Evolutionary conservation across 2,888 invertebrate genomes (phyloP).

Genomic region (Melikaiella ostensackeni): DNA sequence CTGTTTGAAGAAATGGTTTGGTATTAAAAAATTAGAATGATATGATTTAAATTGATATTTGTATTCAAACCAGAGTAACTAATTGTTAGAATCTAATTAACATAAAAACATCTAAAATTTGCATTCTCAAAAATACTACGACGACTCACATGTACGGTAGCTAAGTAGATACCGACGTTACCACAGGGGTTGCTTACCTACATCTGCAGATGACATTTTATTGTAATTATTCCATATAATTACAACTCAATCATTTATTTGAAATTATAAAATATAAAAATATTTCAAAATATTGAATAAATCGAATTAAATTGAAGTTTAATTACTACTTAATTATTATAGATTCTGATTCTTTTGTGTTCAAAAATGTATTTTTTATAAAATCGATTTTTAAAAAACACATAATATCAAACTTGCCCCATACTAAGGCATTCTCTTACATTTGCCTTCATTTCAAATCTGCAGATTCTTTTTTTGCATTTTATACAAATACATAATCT

Average conservation of each 20-base stretch:
- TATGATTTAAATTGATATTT: neutral
- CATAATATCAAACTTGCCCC: too few relatives aligned
- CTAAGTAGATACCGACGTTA: conserved; percentile 68
- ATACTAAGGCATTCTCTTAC: neutral
- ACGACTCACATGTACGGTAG: conserved; percentile 68
- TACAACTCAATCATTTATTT: neutral
- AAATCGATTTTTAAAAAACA: too few relatives aligned
- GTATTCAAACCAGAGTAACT: neutral
- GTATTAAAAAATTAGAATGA: neutral
- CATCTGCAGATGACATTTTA: conserved; percentile 65
- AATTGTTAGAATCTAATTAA: conserved; percentile 4
- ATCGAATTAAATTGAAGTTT: too few relatives aligned
- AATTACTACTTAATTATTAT: neutral
- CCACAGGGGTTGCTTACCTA: conserved; percentile 70
- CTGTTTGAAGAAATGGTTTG: neutral
- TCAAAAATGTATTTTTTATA: too few relatives aligned
- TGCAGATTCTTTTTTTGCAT: too few relatives aligned
- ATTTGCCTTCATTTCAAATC: neutral
- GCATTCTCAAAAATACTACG: conserved; percentile 33
- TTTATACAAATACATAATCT: neutral
- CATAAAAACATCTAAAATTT: conserved; percentile 44
- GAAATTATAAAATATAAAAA: neutral
- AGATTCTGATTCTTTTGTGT: neutral
- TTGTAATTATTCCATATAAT: neutral
- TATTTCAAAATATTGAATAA: neutral